phyloP scores from a whole-genome alignment of 2,888 invertebrate species.

The Theretra japonica region DNA sequence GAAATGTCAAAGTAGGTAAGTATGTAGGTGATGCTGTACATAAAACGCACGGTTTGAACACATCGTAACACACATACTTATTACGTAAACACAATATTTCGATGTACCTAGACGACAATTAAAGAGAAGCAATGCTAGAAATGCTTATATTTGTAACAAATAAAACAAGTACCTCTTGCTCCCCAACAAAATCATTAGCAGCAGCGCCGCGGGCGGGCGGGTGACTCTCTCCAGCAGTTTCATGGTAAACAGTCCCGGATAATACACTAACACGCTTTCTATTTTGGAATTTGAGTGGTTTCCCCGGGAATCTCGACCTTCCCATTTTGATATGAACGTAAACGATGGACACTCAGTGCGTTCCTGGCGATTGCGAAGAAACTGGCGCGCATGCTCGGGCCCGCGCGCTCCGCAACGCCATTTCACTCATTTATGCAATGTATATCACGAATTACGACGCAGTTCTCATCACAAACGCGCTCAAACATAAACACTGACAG shows the following conservation, averaged over 20 bases:
- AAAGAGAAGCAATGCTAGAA: not conserved
- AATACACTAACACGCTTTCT: constrained; percentile 93
- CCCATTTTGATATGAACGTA: constrained; percentile 87
- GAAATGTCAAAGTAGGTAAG: constrained; percentile 71
- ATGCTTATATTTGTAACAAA: constrained; percentile 43
- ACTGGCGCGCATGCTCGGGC: constrained; percentile 84
- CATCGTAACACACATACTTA: constrained; percentile 63
- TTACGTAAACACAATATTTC: constrained; percentile 81
- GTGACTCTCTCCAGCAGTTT: constrained; percentile 75
- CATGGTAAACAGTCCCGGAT: constrained; percentile 85
- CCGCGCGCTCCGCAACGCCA: constrained; percentile 84
- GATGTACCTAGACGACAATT: constrained; percentile 33
- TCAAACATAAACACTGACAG: constrained; percentile 73
- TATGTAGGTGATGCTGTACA: constrained; percentile 53
- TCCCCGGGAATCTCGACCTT: constrained; percentile 94
- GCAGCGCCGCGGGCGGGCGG: constrained; percentile 77
- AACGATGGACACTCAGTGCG: constrained; percentile 84
- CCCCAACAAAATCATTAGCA: constrained; percentile 78
- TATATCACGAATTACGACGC: constrained; percentile 82
- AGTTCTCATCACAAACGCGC: constrained; percentile 75
- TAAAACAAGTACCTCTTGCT: constrained; percentile 77
- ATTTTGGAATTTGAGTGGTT: constrained; percentile 94
- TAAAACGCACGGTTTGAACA: constrained; percentile 54
- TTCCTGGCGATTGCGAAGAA: constrained; percentile 77
- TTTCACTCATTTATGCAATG: constrained; percentile 84